Evolutionary conservation across 1,140 invertebrate species (phyloP), one percentile per base, ranked within the genome.

Genomic region (Conopomorpha cramerella): DNA sequence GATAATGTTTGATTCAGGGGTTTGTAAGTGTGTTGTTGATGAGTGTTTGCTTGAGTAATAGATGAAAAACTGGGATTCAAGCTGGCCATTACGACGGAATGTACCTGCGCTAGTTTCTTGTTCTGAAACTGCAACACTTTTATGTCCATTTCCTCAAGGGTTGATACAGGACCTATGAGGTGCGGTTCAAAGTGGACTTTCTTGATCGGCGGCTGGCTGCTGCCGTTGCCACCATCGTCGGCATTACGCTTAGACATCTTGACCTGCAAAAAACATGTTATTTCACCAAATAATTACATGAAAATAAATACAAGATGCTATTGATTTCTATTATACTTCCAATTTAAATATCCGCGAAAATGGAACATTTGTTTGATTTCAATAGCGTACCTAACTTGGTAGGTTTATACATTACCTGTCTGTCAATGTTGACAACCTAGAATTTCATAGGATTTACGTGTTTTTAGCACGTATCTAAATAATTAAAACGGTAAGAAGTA

Each of bases 91-190:
- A n/a, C n/a, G n/a, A n/a, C n/a, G n/a, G n/a, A n/a, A 34, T 42
- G 58, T 81, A 91, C 89, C 85, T 98, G 94, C 16, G 90, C 89
- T 16, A 98, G 78, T 77, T 98, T 97, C 73, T 95, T 96, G 61
- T 98, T 98, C 78, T 98, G 96, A 67, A 97, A 98, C 53, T 93
- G 90, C 11, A 98, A 72, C 34, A 97, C 93, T 82, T 98, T 97
- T 55, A 96, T 93, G 68, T 98, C 95, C 87, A 98, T 92, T 78
- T 98, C 95, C 72, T 98, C 95, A 13, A 96, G 79, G 15, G 92
- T 96, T 25, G 92, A 95, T 40, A 96, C 91, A 18, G 93, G 88
- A 16, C 94, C 94, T 51, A 98, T 90, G 41, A 94, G 80, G 50
- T 95, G 88, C 13, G 93, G 93, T 73, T 97, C 93, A 78, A 96